Evolutionary conservation across 1,140 invertebrate species (phyloP), one percentile per base, ranked within the genome.

Genomic region (Limonius californicus): DNA sequence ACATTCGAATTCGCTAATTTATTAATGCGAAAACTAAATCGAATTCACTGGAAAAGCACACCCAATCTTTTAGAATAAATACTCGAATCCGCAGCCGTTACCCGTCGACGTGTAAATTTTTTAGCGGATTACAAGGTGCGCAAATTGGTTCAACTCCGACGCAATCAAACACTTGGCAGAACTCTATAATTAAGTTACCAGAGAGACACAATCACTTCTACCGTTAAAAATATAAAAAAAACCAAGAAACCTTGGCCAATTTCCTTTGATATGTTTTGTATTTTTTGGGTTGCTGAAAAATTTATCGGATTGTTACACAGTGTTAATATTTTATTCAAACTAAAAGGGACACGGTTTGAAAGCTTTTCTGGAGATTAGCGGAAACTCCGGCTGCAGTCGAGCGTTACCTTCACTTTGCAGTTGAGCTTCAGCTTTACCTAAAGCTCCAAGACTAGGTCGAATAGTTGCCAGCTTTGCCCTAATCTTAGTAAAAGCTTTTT

Each of bases 151-250:
- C 16, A 50, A 19, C 16, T 18, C 14, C 16, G 20, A 50, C 45
- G 45, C 45, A 50, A 50, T 50, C 45, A 50, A 50, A 50, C 45
- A 50, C 45, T 50, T 50, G 45, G 20, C 45, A 50, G 45, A 50
- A 50, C 14, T 50, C 16, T 50, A 21, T 50, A 50, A 50, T 50
- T 50, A 50, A 21, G 45, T 50, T 50, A 50, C 45, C 8, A 19
- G 45, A 3, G 45, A 18, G 20, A 21, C 16, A 50, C 45, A 50
- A 50, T 50, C 45, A 50, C 16, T 50, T 50, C 2, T 39, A 2
- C 42, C 45, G 45, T 50, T 50, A 21, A 50, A 50, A 50, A 18
- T 18, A n/a, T n/a, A 39, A 39, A 14, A 39, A 12, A 9, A 9
- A 2, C 35, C 35, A 39, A 14, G 8, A 12, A 39, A 9, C 2